phyloP scores from a whole-genome alignment of 2,113 vertebrate genomes.

The Martes martes region DNA sequence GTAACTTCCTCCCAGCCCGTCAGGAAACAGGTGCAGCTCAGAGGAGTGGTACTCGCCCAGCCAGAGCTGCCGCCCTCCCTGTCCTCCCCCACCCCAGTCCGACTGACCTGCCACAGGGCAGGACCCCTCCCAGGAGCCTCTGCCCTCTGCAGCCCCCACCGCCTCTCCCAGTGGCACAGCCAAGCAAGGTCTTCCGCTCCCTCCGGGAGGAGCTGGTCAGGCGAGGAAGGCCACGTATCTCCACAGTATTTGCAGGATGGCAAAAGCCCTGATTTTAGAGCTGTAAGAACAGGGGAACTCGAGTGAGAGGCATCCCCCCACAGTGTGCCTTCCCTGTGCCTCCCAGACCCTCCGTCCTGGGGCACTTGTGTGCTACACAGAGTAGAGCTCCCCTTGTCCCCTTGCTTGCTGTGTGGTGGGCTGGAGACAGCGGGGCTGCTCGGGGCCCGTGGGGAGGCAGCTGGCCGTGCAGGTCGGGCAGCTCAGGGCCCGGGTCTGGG shows the following conservation, averaged over 20 bases:
- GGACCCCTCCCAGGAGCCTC: neutral
- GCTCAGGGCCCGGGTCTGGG: neutral
- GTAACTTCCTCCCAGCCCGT: neutral
- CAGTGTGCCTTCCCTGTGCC: neutral
- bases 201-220: neutral
- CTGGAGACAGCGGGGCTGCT: neutral
- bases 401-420: neutral
- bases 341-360: neutral
- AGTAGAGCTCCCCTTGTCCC: too few species aligned
- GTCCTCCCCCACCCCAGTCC: neutral
- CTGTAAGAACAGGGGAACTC: rapidly evolving
- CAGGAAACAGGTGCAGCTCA: neutral
- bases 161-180: neutral
- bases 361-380: neutral
- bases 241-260: neutral
- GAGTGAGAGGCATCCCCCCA: rapidly evolving
- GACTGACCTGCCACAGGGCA: neutral
- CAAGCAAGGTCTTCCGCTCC: neutral
- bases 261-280: neutral
- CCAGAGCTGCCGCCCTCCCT: neutral
- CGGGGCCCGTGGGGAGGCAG: neutral
- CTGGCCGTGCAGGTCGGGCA: neutral
- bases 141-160: neutral
- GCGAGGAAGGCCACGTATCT: neutral
- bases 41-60: too few species aligned